phyloP scores from a whole-genome alignment of 2,888 invertebrate species.

The Aporophyla nigra region DNA sequence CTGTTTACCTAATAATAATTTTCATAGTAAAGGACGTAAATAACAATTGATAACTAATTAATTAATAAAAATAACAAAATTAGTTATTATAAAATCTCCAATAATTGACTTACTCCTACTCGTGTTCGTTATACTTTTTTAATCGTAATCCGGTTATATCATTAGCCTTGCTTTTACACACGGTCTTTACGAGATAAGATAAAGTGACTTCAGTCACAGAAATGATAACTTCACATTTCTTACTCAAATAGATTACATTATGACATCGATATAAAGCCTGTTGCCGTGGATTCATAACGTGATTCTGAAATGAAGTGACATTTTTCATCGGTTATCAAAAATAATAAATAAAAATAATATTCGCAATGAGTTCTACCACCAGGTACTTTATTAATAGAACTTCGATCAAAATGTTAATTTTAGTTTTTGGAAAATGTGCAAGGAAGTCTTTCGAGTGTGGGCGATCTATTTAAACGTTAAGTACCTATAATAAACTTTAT shows the following conservation, averaged over 20 bases:
- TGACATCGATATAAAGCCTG: too few species aligned
- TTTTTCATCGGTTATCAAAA: too few species aligned
- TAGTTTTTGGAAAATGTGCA: conserved; percentile 21
- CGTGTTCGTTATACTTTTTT: not conserved
- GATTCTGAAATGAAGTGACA: too few species aligned
- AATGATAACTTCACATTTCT: not conserved
- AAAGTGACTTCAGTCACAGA: not conserved
- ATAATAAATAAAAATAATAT: too few species aligned
- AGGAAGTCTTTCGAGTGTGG: conserved; percentile 14
- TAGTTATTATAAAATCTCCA: not conserved
- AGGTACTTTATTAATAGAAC: conserved; percentile 21
- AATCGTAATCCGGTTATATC: not conserved
- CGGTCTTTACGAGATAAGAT: not conserved
- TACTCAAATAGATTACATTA: not conserved
- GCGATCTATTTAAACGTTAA: not conserved
- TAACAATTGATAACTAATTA: too few species aligned
- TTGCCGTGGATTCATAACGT: too few species aligned
- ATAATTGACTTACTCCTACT: not conserved
- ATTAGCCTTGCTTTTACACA: not conserved
- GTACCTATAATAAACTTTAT: not conserved
- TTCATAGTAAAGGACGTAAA: too few species aligned
- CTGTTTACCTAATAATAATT: too few species aligned
- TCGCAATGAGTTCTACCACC: not conserved
- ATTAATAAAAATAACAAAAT: too few species aligned
- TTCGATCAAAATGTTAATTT: conserved; percentile 14